Evolutionary conservation across 2,888 invertebrate species (phyloP), one percentile per base, ranked within the genome.

Genomic region (Tenthredo distinguenda): DNA sequence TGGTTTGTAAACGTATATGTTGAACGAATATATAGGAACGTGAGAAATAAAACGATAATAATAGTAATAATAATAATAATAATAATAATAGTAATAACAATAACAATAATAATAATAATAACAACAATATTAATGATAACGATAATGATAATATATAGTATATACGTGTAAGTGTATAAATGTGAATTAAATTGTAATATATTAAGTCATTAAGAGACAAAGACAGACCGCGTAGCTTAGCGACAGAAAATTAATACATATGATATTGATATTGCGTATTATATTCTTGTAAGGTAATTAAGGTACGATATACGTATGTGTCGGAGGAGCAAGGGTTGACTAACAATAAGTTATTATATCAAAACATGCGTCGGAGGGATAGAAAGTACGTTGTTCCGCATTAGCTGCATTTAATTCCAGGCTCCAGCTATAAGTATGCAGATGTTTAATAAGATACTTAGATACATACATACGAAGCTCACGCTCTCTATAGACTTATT

Each of bases 91-190:
- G 9, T 40, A 40, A 9, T 43, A 62, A 82, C 21, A 9, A 40
- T 50, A 50, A n/a, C 62, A 82, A 62, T 40, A 62, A 58, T n/a
- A n/a, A 34, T 34, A 55, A 43, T 15, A 84, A 26, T 10, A 26
- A 47, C 37, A 31, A 83, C 31, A 68, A 65, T 85, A 86, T 76
- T 86, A 68, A 34, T 82, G 47, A 68, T 86, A 74, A 85, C 85
- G 21, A 79, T 86, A 86, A 87, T 87, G 86, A 87, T 87, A 87
- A 87, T 90, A 88, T 90, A 89, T 90, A 90, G 89, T 91, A 91
- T 91, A 91, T 91, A 91, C 90, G 91, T 91, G 91, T 92, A 90
- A 91, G 91, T 91, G 91, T 92, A 91, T 91, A 91, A 91, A 91
- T 91, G 91, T 92, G 90, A 91, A 91, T 91, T 89, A 18, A 91